Conservation (phyloP, 1,140 invertebrate genomes). For the Lamellibrachia luymesi region DNA sequence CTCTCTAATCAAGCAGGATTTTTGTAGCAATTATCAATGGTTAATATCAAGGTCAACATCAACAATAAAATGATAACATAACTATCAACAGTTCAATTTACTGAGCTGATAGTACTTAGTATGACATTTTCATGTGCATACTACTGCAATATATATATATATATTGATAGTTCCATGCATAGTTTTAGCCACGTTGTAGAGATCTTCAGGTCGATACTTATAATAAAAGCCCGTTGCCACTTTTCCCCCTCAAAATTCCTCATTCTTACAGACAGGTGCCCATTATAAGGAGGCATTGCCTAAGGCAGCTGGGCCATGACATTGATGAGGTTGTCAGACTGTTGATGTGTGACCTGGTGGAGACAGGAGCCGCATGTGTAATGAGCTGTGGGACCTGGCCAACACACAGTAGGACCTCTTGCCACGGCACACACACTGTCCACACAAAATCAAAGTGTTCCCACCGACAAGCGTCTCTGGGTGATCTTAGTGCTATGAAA, state of each 20-base stretch:
- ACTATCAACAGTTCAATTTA: no score
- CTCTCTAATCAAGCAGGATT: no score
- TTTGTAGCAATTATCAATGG: no score
- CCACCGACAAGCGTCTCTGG: neutral
- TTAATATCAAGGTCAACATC: no score
- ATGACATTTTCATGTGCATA: no score
- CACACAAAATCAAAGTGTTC: conserved; percentile 8
- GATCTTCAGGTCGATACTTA: no score
- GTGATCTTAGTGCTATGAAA: neutral
- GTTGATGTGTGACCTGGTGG: neutral
- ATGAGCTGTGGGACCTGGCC: neutral
- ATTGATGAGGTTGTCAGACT: neutral
- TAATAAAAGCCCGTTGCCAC: no score
- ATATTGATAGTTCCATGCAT: no score
- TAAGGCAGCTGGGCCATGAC: neutral
- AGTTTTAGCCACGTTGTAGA: no score
- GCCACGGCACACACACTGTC: neutral
- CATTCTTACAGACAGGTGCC: neutral
- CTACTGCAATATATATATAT: no score
- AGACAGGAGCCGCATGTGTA: neutral
- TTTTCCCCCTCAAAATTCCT: neutral
- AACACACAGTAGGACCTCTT: neutral
- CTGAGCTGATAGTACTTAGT: no score
- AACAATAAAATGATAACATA: no score
- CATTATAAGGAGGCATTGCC: neutral